Evolutionary conservation across 1,140 invertebrate species (phyloP), one percentile per base, ranked within the genome.

Genomic region (Lucilia sericata): DNA sequence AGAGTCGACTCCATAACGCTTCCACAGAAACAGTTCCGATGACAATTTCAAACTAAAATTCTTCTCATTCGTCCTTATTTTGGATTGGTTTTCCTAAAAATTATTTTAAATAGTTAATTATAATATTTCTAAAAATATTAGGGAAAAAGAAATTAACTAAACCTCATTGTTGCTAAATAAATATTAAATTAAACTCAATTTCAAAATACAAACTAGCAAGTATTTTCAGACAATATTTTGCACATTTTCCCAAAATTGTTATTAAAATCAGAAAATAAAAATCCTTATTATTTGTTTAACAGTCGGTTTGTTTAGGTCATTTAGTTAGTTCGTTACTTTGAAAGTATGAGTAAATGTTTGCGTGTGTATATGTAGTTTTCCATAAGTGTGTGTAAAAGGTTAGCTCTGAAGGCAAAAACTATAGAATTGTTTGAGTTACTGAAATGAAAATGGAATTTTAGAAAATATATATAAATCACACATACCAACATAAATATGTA

Each of bases 391-490:
- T 30, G 34, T 42, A 36, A 42, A 36, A 76, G 34, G 34, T 36
- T 36, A 10, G 74, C 36, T 76, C 36, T 76, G 5, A 12, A 76
- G 74, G 34, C 36, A 76, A 76, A 76, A 42, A 42, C 14, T 76
- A 76, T 42, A 47, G 17, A 34, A 76, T 42, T 76, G 74, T 76
- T 76, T 76, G 34, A 76, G 74, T 76, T 76, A 14, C 25, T 13
- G n/a, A 76, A 76, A 9, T 76, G 74, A 76, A 76, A 76, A 76
- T 76, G 74, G 74, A 76, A 47, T 76, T 76, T 76, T 76, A 7
- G 36, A 76, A 76, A 9, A 76, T n/a, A 14, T 17, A 76, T 5
- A 74, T 9, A 74, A 3, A 76, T 36, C 34, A 76, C 34, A 17
- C 13, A n/a, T 19, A 19, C 30, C 10, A 34, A 75, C 25, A 30